Conservation (phyloP, 2,113 vertebrate genomes). For the Tretioscincus oriximinensis region DNA sequence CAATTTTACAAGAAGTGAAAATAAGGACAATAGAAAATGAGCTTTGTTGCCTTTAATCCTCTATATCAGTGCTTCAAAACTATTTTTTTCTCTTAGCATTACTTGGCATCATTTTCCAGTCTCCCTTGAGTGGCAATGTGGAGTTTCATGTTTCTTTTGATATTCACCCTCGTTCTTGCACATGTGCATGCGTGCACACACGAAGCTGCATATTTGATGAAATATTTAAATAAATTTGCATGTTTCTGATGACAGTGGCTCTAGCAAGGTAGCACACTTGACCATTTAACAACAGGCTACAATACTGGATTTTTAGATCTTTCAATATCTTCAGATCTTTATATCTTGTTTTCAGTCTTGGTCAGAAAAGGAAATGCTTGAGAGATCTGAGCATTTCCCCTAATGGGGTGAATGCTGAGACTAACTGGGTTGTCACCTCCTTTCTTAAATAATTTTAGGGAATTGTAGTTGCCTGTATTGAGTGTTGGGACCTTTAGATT, state of each 20-base stretch:
- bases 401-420: background rate
- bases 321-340: background rate
- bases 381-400: background rate
- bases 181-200: too few relatives aligned
- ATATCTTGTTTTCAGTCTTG: background rate
- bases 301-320: background rate
- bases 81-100: too few relatives aligned
- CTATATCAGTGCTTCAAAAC: too few relatives aligned
- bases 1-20: background rate
- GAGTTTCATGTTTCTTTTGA: background rate
- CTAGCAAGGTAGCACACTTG: background rate
- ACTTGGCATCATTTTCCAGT: background rate
- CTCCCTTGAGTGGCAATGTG: background rate
- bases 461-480: background rate
- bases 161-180: too few relatives aligned
- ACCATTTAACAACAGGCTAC: background rate
- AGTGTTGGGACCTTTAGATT: background rate
- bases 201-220: too few relatives aligned
- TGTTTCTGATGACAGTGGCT: background rate
- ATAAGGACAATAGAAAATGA: background rate
- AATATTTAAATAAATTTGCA: too few relatives aligned
- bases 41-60: too few relatives aligned
- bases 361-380: constrained; percentile 12
- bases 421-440: background rate
- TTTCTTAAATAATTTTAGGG: background rate